These are phyloP conservation scores for Geotrupes spiniger DNA, from an alignment of 2,888 invertebrate genomes.

Conservation along the genomic window DNA sequence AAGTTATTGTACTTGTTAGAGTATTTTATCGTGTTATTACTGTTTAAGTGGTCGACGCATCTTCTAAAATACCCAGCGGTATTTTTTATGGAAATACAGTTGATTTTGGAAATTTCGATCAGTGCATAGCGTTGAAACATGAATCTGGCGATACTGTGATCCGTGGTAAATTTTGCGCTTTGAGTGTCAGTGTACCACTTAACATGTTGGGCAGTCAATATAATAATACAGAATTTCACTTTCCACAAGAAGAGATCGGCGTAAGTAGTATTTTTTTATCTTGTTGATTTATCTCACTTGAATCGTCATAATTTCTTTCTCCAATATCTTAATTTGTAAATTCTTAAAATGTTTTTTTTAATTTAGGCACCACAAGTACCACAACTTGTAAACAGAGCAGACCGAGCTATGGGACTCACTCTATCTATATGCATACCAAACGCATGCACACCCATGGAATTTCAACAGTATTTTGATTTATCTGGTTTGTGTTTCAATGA, in stretches of 20 bases:
- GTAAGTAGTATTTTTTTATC: too few relatives aligned
- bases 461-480: conserved; percentile 2
- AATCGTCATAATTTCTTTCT: too few relatives aligned
- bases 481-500: not conserved
- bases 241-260: too few relatives aligned
- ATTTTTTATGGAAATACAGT: conserved; percentile 65
- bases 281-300: too few relatives aligned
- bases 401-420: not conserved
- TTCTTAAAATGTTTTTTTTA: too few relatives aligned
- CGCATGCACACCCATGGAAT: conserved; percentile 16
- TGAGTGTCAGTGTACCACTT: too few relatives aligned
- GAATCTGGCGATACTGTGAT: too few relatives aligned
- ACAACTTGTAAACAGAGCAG: not conserved
- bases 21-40: not conserved
- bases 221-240: too few relatives aligned
- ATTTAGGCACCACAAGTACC: not conserved
- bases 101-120: conserved; percentile 73
- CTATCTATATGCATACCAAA: conserved; percentile 7
- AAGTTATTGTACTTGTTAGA: not conserved
- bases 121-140: conserved; percentile 56
- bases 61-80: not conserved
- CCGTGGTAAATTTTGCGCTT: too few relatives aligned
- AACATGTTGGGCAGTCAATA: too few relatives aligned
- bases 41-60: not conserved
- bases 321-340: too few relatives aligned